Conservation (phyloP, 2,797 vertebrate genomes). For the Poeciliopsis paucimaculata region DNA sequence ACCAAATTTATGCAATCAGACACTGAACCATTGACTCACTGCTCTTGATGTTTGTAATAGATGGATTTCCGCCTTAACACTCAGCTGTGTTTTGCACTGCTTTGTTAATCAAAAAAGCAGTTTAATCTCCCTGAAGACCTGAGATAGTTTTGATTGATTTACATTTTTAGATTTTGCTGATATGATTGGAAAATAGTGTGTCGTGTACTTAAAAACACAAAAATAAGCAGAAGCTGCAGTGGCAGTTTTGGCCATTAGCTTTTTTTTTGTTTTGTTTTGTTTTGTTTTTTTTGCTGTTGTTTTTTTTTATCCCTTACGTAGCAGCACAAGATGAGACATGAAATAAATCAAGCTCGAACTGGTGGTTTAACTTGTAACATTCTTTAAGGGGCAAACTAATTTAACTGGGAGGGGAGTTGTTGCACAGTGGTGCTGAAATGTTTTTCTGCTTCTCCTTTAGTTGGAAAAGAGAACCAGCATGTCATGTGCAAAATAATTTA, state of each 20-base stretch:
- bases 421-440: slow-evolving; percentile 20
- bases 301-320: background rate
- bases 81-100: background rate
- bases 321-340: background rate
- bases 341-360: slow-evolving; percentile 6
- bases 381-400: slow-evolving; percentile 9
- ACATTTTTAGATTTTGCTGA: background rate
- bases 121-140: slow-evolving; percentile 3
- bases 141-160: slow-evolving; percentile 19
- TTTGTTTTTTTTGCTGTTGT: too few relatives aligned
- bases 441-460: background rate
- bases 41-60: background rate
- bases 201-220: background rate
- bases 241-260: background rate
- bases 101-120: background rate
- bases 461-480: background rate
- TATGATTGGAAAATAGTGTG: background rate
- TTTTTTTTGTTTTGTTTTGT: background rate
- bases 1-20: background rate
- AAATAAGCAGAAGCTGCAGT: background rate
- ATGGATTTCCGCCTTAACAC: background rate
- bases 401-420: slow-evolving; percentile 4
- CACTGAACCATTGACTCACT: background rate
- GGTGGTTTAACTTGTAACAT: background rate
- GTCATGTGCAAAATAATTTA: slow-evolving; percentile 15